phyloP scores from a whole-genome alignment of 1,140 invertebrate genomes.

The Cherax quadricarinatus region DNA sequence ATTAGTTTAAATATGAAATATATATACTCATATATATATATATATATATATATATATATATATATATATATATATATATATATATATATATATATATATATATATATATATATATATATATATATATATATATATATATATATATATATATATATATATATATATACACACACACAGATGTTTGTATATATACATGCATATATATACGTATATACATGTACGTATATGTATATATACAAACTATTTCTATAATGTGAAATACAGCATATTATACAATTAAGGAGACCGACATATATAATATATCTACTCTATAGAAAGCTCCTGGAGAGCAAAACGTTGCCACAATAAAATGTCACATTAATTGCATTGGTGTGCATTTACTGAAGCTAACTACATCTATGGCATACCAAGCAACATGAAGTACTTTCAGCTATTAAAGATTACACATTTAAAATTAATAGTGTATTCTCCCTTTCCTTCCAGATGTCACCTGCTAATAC shows the following conservation, averaged over 20 bases:
- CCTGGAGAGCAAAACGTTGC: no score
- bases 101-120: not conserved
- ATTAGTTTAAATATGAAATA: not conserved
- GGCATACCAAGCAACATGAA: no score
- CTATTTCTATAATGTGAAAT: not conserved
- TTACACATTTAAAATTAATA: no score
- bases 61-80: not conserved
- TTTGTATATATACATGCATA: not conserved
- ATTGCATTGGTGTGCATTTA: no score
- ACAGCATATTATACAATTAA: no score
- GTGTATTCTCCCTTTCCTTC: no score
- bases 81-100: not conserved
- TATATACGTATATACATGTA: not conserved
- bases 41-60: not conserved
- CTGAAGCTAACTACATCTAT: no score
- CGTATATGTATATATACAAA: not conserved
- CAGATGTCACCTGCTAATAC: no score
- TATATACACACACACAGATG: not conserved
- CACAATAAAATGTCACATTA: no score
- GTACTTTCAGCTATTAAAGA: no score
- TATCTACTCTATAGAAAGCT: no score
- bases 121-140: not conserved
- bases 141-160: not conserved
- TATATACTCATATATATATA: not conserved
- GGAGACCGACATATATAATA: no score